Base-by-base conservation (phyloP, 2,888 invertebrate genomes). In the Tetheella fluctuosa region DNA sequence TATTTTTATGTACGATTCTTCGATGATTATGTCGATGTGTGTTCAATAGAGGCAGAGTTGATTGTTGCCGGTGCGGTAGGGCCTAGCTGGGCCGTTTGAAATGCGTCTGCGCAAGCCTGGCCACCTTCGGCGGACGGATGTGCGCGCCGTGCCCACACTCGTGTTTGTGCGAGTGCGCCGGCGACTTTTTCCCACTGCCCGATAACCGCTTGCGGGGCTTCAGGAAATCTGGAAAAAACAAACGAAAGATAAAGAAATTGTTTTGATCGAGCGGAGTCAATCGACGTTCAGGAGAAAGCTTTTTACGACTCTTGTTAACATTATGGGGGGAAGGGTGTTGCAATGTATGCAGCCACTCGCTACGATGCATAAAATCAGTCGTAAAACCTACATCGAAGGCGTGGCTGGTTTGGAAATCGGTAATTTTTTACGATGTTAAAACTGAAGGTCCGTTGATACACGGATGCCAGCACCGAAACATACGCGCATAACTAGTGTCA, bases 221-320 rank as follows among this genome's bases (percentile, higher is more conserved):
- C 94, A 95, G 91, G 89, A 93, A 95, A 93, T 95, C 95, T 95
- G 95, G 39, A 95, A 93, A 84, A 63, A 80, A 58, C 70, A 78
- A 69, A 66, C 42, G 52, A 7, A 70, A 68, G 61, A 37, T 48
- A 48, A 48, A 48, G 48, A 64, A 64, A 62, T 59, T 64, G 57
- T 59, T 63, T 60, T 58, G 65, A 62, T 60, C 69, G 70, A 71
- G 13, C 34, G 34, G 69, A 67, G 68, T 65, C 59, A 39, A 39
- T 39, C 39, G n/a, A 39, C 37, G 65, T 66, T 65, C 68, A 64
- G 67, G 70, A 73, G 69, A 73, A 69, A 74, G 68, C 48, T 65
- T 70, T 77, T 68, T 75, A 76, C 67, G 71, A 71, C 59, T 70
- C 77, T 77, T 74, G 81, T 79, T 78, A 81, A 74, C 74, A 73